Conservation (phyloP, 2,797 vertebrate species). For the Molossus molossus region DNA sequence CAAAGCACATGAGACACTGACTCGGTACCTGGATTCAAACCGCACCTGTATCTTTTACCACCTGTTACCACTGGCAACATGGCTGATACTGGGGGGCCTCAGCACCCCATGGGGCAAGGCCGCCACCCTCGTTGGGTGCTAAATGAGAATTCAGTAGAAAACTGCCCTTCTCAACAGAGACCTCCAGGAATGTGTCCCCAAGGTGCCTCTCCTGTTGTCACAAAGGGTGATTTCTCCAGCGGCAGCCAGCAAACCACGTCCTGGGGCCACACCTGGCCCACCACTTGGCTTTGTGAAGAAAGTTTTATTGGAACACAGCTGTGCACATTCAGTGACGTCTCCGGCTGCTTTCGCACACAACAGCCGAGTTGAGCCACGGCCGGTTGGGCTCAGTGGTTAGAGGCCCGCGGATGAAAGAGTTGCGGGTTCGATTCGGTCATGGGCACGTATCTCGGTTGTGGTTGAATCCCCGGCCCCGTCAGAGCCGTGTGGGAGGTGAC, state of each 20-base stretch:
- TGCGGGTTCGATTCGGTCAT: no score
- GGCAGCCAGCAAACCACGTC: background rate
- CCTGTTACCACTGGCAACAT: background rate
- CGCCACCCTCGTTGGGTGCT: background rate
- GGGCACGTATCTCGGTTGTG: no score
- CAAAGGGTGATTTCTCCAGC: background rate
- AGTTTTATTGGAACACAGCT: conserved; percentile 28
- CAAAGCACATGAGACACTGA: background rate
- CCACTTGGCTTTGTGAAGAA: background rate
- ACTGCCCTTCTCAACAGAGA: background rate
- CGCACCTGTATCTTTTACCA: background rate
- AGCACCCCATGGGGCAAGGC: no score
- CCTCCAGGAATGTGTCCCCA: background rate
- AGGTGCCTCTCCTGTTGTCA: background rate
- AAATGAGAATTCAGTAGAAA: background rate
- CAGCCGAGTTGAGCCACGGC: background rate
- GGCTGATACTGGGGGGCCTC: background rate
- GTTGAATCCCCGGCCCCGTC: no score
- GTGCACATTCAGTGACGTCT: background rate
- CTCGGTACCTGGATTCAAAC: background rate
- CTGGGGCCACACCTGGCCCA: background rate
- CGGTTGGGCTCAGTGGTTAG: no score
- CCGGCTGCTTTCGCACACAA: background rate
- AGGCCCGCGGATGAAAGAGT: no score
- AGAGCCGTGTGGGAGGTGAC: no score